A percentile compares a stretch with the other conserved stretches of the same genome.
phyloP scores from a whole-genome alignment of 1,140 invertebrate genomes.

The Trypoxylus dichotomus region DNA sequence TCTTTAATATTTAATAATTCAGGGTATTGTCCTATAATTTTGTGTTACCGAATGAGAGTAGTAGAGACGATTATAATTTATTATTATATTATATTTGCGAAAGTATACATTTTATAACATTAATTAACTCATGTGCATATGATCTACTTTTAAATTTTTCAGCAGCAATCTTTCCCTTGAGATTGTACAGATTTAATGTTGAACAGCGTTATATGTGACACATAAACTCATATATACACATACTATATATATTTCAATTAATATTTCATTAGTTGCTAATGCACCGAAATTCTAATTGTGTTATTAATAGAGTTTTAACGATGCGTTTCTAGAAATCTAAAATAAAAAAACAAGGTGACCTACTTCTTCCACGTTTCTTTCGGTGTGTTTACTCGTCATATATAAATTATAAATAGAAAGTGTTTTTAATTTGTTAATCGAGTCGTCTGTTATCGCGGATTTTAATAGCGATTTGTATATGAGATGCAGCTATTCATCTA shows the following conservation, averaged over 20 bases:
- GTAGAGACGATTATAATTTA: too few species aligned
- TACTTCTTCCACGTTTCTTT: not conserved
- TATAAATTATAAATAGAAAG: constrained; percentile 12
- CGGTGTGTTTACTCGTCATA: not conserved
- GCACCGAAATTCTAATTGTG: not conserved
- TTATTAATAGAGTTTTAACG: not conserved
- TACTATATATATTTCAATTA: not conserved
- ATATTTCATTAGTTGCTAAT: not conserved
- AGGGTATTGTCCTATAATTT: too few species aligned
- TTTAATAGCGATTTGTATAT: not conserved
- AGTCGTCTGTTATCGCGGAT: not conserved
- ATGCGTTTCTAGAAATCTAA: constrained; percentile 13
- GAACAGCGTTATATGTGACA: too few species aligned
- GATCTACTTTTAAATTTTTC: too few species aligned
- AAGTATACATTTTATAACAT: too few species aligned
- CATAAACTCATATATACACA: too few species aligned
- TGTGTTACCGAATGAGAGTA: too few species aligned
- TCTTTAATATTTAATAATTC: too few species aligned
- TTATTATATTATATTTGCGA: too few species aligned
- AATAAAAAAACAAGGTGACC: constrained; percentile 11
- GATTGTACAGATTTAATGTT: too few species aligned
- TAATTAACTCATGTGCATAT: too few species aligned
- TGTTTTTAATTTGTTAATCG: constrained; percentile 11
- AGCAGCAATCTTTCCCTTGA: too few species aligned
- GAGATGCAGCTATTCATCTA: not conserved